Conservation (phyloP, 1,140 invertebrate genomes). For the Whitmania pigra region DNA sequence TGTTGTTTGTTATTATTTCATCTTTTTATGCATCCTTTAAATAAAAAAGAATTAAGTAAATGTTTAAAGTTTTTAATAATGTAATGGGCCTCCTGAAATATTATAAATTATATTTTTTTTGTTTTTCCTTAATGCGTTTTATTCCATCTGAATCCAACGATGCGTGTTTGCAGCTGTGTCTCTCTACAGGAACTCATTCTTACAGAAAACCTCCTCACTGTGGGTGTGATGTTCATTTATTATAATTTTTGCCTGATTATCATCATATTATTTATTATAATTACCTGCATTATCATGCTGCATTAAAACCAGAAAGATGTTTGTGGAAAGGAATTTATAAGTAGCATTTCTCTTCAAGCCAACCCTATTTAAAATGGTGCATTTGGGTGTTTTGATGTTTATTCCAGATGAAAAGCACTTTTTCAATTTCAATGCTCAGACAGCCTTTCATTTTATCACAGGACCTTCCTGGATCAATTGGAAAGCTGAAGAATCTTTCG, state of each 20-base stretch:
- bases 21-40: no score
- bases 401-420: not conserved
- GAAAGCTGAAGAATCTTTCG: conserved; percentile 77
- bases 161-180: conserved; percentile 60
- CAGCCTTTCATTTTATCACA: not conserved
- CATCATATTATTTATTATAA: not conserved
- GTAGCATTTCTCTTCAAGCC: not conserved
- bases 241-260: not conserved
- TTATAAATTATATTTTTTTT: no score
- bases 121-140: no score
- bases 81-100: no score
- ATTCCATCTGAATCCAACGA: no score
- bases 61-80: no score
- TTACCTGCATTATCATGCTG: not conserved
- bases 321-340: no score
- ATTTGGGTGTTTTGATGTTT: not conserved
- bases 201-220: conserved; percentile 83
- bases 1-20: not conserved
- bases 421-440: not conserved
- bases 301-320: no score
- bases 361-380: not conserved
- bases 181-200: conserved; percentile 89
- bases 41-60: no score
- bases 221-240: conserved; percentile 30
- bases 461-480: conserved; percentile 79